phyloP scores from a whole-genome alignment of 1,140 invertebrate genomes.

The Drosophila arizonae region DNA sequence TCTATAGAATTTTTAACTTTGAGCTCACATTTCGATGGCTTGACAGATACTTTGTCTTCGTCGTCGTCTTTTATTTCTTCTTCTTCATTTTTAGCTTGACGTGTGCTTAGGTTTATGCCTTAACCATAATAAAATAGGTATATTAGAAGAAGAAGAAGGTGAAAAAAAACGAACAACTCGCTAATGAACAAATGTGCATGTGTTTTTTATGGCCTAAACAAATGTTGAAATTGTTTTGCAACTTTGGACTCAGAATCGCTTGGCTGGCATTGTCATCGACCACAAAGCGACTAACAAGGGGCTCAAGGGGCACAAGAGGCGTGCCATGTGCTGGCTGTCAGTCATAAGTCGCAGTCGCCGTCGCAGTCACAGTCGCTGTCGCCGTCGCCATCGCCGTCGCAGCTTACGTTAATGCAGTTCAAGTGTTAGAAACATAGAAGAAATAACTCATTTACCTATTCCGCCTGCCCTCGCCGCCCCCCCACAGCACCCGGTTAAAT shows the following conservation, averaged over 20 bases:
- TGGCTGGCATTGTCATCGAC: conserved; percentile 20
- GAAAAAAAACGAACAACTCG: background rate
- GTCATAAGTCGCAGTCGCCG: conserved; percentile 8
- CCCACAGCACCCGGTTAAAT: conserved; percentile 44
- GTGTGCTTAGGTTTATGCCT: background rate
- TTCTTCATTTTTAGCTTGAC: background rate
- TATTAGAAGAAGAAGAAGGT: background rate
- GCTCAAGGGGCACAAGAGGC: background rate
- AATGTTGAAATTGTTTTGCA: conserved; percentile 44
- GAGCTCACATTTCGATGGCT: background rate
- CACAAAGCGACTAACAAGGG: background rate
- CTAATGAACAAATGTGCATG: conserved; percentile 28
- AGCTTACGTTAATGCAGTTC: conserved; percentile 79
- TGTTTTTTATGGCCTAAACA: conserved; percentile 33
- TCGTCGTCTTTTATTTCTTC: no score
- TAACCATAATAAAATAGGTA: background rate
- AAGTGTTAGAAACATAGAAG: conserved; percentile 77
- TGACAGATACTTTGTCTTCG: background rate
- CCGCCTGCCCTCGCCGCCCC: background rate
- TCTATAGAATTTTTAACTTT: background rate
- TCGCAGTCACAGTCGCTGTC: conserved; percentile 17
- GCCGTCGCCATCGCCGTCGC: conserved; percentile 34
- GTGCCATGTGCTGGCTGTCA: conserved; percentile 25
- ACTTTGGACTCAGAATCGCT: conserved; percentile 29
- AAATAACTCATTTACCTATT: conserved; percentile 62